Conservation (phyloP, 1,140 invertebrate species). For the Pseudachorutes palmiensis region DNA sequence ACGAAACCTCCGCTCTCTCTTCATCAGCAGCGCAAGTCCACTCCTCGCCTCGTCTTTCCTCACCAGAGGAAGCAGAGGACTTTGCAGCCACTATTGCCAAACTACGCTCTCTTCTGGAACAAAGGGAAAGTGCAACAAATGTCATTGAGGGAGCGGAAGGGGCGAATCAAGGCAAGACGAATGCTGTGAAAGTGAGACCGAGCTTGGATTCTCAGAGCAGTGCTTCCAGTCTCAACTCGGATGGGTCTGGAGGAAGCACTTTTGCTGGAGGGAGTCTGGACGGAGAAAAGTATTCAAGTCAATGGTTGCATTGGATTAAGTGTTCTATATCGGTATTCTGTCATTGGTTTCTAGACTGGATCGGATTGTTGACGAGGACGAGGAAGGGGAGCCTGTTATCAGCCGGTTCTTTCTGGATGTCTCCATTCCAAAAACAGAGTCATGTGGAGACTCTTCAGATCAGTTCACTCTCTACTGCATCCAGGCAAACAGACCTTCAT, state of each 20-base stretch:
- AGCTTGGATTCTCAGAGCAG: constrained; percentile 26
- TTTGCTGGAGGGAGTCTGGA: constrained; percentile 22
- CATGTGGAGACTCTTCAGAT: constrained; percentile 38
- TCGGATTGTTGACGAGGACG: constrained; percentile 39
- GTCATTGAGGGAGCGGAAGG: constrained; percentile 1
- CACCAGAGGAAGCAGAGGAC: constrained; percentile 63
- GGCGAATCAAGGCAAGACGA: neutral
- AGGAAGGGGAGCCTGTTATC: constrained; percentile 38
- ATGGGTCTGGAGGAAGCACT: constrained; percentile 18
- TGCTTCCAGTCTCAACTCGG: constrained; percentile 23
- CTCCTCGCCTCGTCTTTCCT: constrained; percentile 41
- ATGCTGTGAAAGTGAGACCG: neutral
- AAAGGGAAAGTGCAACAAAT: constrained; percentile 44
- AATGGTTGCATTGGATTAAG: neutral
- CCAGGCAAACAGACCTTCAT: constrained; percentile 32
- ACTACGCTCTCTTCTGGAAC: constrained; percentile 55
- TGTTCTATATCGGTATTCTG: neutral
- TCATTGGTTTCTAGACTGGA: neutral
- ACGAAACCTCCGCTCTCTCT: constrained; percentile 25
- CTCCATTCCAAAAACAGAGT: constrained; percentile 41
- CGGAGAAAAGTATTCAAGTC: constrained; percentile 16
- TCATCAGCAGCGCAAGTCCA: constrained; percentile 25
- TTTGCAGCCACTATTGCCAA: constrained; percentile 64
- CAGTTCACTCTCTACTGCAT: constrained; percentile 43
- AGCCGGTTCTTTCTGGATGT: constrained; percentile 42